Evolutionary conservation across 2,888 invertebrate species (phyloP), one percentile per base, ranked within the genome.

Genomic region (Crepidodera aurea): DNA sequence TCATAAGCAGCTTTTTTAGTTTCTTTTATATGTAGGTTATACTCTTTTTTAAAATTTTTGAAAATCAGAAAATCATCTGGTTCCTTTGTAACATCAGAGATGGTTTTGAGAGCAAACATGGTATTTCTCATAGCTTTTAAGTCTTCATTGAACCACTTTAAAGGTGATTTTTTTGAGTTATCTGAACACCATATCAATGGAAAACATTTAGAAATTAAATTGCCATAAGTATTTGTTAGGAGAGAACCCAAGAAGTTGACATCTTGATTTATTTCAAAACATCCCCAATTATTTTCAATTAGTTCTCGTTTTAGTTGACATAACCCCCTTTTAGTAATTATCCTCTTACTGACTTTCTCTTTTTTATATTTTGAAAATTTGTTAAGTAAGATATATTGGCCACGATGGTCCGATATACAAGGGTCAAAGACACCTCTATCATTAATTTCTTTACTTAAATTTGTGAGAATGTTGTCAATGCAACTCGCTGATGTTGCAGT

Each of bases 71-170:
- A n/a, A 51, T 51, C 1, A 34, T 22, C 22, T 39, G 40, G 53
- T 13, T 10, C 39, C 25, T 53, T 40, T 7, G 39, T 53, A 22
- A 37, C 25, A n/a, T 53, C 53, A 53, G 22, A 53, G 1, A 53
- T 53, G 13, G 25, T 40, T 39, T 53, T 53, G 39, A 53, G 53
- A 18, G 15, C 13, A 12, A 12, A 34, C n/a, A 37, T 7, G 19
- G 51, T 22, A 51, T 51, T 37, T 8, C 51, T 12, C 37, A 10
- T 15, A 19, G 18, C 37, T 10, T 37, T 37, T 37, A 37, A 22
- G 34, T 37, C 19, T 34, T 51, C 37, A 51, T 22, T 37, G 25
- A 51, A 51, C 51, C 51, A 51, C 34, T 18, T 16, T 10, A 51
- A 37, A n/a, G 51, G 51, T 32, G 32, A 32, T 32, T 32, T 32